Conservation (phyloP, 2,888 invertebrate genomes). For the Cosmorhoe ocellata region DNA sequence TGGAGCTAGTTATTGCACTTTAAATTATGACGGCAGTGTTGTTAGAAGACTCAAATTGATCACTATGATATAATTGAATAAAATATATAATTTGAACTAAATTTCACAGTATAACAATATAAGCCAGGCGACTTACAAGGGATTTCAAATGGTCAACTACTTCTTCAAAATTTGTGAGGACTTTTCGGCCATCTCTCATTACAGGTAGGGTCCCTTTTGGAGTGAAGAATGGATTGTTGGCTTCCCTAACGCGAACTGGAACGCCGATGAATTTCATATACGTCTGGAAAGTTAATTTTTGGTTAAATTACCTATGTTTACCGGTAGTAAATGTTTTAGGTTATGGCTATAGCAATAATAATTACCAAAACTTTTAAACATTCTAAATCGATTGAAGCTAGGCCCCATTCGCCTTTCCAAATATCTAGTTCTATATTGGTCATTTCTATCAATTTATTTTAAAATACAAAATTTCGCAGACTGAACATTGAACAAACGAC, state of each 20-base stretch:
- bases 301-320: slow-evolving; percentile 13
- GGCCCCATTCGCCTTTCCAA: slow-evolving; percentile 94
- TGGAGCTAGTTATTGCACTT: too few relatives aligned
- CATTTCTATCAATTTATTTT: slow-evolving; percentile 46
- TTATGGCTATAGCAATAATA: slow-evolving; percentile 38
- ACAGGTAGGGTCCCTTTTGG: slow-evolving; percentile 88
- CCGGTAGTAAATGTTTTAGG: slow-evolving; percentile 48
- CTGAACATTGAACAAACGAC: slow-evolving; percentile 30
- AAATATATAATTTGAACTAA: too few relatives aligned
- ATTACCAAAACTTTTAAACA: slow-evolving; percentile 91
- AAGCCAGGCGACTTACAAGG: slow-evolving; percentile 71
- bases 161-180: slow-evolving; percentile 85
- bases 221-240: slow-evolving; percentile 87
- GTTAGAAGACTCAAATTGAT: too few relatives aligned
- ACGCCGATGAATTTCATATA: slow-evolving; percentile 89
- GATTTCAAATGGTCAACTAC: slow-evolving; percentile 86
- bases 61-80: too few relatives aligned
- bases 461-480: slow-evolving; percentile 21
- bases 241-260: slow-evolving; percentile 86
- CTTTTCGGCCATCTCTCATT: slow-evolving; percentile 82
- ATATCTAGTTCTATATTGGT: slow-evolving; percentile 85
- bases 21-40: too few relatives aligned
- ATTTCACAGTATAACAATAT: too few relatives aligned
- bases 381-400: slow-evolving; percentile 92
- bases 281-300: slow-evolving; percentile 65